Evolutionary conservation across 2,888 invertebrate species (phyloP).

Genomic region (Lottia scabra): DNA sequence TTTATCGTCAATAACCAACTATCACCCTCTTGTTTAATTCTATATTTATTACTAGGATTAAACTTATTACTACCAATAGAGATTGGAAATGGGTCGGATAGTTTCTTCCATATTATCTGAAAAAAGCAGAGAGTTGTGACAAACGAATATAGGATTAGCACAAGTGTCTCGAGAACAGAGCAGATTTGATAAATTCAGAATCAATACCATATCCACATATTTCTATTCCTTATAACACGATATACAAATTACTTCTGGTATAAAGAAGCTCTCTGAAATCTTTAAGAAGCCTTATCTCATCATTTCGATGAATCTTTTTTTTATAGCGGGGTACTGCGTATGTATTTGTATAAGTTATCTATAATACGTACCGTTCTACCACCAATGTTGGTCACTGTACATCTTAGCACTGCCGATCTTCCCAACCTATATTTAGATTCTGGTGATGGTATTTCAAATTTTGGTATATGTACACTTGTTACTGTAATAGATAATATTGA

Average conservation of each 20-base stretch:
- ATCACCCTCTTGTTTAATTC: constrained; percentile 12
- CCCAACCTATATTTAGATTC: not conserved
- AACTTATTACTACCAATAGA: constrained; percentile 30
- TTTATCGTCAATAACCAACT: constrained; percentile 28
- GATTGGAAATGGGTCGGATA: constrained; percentile 34
- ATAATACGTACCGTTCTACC: not conserved
- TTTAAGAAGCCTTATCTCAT: no score
- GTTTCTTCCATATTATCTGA: constrained; percentile 32
- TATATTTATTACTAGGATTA: constrained; percentile 24
- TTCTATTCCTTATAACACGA: no score
- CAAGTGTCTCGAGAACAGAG: no score
- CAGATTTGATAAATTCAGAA: no score
- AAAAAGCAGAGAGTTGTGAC: not conserved
- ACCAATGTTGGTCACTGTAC: not conserved
- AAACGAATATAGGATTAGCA: no score
- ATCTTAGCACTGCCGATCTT: not conserved
- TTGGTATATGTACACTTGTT: not conserved
- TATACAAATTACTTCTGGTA: no score
- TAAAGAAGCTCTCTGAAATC: no score
- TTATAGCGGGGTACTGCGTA: no score
- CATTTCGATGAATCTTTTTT: no score
- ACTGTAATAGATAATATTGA: not conserved
- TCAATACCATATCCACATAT: no score
- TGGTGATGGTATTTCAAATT: not conserved
- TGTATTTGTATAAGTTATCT: no score